Conservation (phyloP, 2,113 vertebrate genomes). For the Copsychus sechellarum region DNA sequence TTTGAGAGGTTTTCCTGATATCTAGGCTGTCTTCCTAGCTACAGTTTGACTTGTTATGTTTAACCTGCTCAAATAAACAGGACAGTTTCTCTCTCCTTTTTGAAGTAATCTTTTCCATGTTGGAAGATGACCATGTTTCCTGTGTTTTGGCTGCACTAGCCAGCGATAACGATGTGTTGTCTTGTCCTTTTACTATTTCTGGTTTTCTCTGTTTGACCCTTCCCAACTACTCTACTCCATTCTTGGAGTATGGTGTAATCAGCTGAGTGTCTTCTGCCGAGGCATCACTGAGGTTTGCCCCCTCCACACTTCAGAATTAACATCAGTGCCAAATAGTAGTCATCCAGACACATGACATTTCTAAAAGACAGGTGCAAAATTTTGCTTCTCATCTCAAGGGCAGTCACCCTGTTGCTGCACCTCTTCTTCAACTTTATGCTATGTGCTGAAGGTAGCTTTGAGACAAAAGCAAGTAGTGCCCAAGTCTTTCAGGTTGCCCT, state of each 20-base stretch:
- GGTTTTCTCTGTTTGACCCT: not conserved
- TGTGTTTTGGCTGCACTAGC: not conserved
- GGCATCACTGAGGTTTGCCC: not conserved
- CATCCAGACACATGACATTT: not conserved
- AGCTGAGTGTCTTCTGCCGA: not conserved
- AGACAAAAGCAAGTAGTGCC: not conserved
- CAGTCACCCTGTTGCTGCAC: not conserved
- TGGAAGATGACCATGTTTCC: not conserved
- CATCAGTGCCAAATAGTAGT: not conserved
- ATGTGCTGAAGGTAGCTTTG: not conserved
- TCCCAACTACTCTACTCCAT: not conserved
- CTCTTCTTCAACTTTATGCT: not conserved
- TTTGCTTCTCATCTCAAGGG: not conserved
- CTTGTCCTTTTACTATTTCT: not conserved
- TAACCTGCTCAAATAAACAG: not conserved
- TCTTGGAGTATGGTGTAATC: not conserved
- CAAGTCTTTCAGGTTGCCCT: not conserved
- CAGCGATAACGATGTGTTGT: not conserved
- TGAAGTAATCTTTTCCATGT: not conserved
- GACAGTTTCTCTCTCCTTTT: not conserved
- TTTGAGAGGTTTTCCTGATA: not conserved
- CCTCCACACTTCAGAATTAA: not conserved
- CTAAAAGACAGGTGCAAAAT: not conserved
- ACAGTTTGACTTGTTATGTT: not conserved
- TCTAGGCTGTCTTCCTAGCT: not conserved